Evolutionary conservation across 1,140 invertebrate genomes (phyloP).

Genomic region (Bombus haemorrhoidalis): DNA sequence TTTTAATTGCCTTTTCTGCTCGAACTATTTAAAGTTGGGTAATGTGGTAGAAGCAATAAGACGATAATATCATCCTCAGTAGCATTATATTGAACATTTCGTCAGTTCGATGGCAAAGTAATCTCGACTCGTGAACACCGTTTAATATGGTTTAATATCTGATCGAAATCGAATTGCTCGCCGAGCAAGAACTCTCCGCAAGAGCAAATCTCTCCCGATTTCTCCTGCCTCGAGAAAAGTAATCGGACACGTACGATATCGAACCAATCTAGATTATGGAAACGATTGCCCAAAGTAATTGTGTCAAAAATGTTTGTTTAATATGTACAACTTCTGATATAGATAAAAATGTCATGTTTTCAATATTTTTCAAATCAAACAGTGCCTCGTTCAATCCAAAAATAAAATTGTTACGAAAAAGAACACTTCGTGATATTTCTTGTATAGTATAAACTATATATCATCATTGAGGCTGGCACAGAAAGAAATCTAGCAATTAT

Average conservation of each 20-base stretch:
- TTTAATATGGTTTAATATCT: constrained; percentile 18
- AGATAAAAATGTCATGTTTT: neutral
- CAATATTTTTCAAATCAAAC: no score
- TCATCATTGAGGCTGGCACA: no score
- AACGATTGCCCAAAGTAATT: neutral
- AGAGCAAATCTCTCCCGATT: neutral
- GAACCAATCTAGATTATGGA: neutral
- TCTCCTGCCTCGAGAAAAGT: neutral
- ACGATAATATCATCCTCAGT: neutral
- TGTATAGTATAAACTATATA: no score
- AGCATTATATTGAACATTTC: neutral
- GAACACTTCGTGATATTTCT: no score
- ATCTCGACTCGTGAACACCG: neutral
- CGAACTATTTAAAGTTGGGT: neutral
- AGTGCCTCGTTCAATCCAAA: neutral
- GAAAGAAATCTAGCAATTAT: constrained; percentile 9
- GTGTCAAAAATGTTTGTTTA: neutral
- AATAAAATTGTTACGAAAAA: neutral
- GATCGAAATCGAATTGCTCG: constrained; percentile 42
- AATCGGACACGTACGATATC: neutral
- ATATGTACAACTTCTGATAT: neutral
- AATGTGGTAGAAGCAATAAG: neutral
- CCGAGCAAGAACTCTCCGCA: constrained; percentile 3
- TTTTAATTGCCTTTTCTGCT: neutral
- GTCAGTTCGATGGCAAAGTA: neutral